phyloP scores from a whole-genome alignment of 2,113 vertebrate genomes.

The Hiodon alosoides region DNA sequence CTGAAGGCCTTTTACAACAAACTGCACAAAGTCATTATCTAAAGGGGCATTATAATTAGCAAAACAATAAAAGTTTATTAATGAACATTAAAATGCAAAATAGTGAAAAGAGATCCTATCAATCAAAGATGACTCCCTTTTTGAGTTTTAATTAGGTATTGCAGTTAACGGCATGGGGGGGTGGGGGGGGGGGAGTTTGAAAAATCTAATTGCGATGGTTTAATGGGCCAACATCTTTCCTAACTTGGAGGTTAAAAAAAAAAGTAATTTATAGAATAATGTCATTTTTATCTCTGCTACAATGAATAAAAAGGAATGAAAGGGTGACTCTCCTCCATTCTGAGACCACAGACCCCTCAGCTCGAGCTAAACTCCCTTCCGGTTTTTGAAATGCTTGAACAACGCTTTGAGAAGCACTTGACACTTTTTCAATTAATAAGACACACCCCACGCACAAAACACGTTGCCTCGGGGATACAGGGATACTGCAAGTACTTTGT shows the following conservation, averaged over 20 bases:
- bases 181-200: constrained; percentile 73
- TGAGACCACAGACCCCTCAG: constrained; percentile 11
- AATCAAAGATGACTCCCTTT: constrained; percentile 95
- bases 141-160: constrained; percentile 95
- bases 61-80: constrained; percentile 99
- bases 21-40: constrained; percentile 63
- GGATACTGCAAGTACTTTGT: not conserved
- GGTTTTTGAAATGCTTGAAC: constrained; percentile 6
- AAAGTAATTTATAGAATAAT: constrained; percentile 80
- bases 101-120: constrained; percentile 87
- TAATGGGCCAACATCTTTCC: constrained; percentile 86
- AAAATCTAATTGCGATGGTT: constrained; percentile 93
- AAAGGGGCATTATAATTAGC: constrained; percentile 95
- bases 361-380: not conserved
- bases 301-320: constrained; percentile 48
- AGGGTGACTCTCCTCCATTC: constrained; percentile 33
- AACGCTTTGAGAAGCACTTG: not conserved
- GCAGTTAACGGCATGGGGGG: constrained; percentile 86
- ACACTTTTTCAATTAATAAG: not conserved
- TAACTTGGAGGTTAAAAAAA: constrained; percentile 80
- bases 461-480: not conserved
- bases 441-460: not conserved
- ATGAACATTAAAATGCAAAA: constrained; percentile 99
- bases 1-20: constrained; percentile 50
- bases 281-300: constrained; percentile 58